phyloP scores from a whole-genome alignment of 2,797 vertebrate species.

The Threskiornis aethiopicus region DNA sequence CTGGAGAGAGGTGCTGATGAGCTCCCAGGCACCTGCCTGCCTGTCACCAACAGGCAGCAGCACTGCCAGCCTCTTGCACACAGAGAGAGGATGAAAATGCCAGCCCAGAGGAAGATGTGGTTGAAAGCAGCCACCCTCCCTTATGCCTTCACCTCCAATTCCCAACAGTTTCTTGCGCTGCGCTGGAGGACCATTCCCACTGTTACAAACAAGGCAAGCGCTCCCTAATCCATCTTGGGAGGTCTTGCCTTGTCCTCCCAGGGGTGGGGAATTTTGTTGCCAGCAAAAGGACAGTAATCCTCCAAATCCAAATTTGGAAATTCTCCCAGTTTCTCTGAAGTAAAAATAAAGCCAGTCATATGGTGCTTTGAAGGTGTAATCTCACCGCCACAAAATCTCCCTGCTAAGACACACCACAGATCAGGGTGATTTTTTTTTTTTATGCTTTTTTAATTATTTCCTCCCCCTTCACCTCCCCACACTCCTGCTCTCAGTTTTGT shows the following conservation, averaged over 20 bases:
- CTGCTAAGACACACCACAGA: background rate
- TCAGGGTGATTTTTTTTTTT: background rate
- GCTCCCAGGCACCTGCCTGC: background rate
- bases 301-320: constrained; percentile 74
- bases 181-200: background rate
- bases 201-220: background rate
- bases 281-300: constrained; percentile 70
- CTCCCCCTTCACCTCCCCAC: background rate
- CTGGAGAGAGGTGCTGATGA: background rate
- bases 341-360: constrained; percentile 70
- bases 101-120: background rate
- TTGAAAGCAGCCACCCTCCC: background rate
- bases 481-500: background rate
- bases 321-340: constrained; percentile 70
- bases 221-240: constrained; percentile 68
- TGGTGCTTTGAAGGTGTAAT: constrained; percentile 67
- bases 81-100: background rate
- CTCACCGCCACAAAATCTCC: constrained; percentile 2
- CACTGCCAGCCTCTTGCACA: background rate
- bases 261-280: constrained; percentile 39
- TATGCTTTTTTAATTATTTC: background rate
- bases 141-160: background rate
- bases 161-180: background rate
- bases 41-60: background rate
- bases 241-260: constrained; percentile 45